Conservation (phyloP, 2,888 invertebrate genomes). For the Helobdella robusta region DNA sequence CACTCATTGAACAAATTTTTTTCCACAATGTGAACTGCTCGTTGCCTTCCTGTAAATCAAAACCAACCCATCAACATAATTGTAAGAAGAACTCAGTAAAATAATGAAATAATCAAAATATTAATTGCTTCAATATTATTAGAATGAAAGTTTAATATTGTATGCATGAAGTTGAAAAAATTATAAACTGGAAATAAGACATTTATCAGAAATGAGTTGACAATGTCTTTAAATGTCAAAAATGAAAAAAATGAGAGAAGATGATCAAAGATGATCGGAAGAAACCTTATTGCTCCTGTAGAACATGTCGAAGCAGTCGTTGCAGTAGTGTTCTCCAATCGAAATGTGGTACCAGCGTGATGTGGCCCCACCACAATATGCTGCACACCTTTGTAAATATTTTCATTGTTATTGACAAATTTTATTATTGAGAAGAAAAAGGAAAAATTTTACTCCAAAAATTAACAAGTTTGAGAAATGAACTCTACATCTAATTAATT, state of each 20-base stretch:
- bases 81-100: no score
- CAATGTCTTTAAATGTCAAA: no score
- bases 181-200: no score
- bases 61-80: not conserved
- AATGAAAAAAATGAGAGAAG: no score
- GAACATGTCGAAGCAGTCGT: constrained; percentile 49
- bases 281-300: constrained; percentile 42
- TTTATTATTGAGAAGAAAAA: not conserved
- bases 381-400: constrained; percentile 7
- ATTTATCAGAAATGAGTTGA: no score
- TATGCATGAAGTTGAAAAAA: no score
- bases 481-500: no score
- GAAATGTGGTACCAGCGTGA: constrained; percentile 50
- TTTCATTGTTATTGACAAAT: not conserved
- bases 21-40: constrained; percentile 23
- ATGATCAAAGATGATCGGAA: not conserved
- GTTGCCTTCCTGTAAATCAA: constrained; percentile 19
- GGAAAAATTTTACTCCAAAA: no score
- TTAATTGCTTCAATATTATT: no score
- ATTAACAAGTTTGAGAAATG: no score
- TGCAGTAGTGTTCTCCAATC: constrained; percentile 50
- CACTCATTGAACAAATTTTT: constrained; percentile 34
- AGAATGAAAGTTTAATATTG: no score
- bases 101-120: no score
- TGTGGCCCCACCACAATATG: constrained; percentile 41